Evolutionary conservation across 1,140 invertebrate genomes (phyloP).

Genomic region (Solenopsis fugax): DNA sequence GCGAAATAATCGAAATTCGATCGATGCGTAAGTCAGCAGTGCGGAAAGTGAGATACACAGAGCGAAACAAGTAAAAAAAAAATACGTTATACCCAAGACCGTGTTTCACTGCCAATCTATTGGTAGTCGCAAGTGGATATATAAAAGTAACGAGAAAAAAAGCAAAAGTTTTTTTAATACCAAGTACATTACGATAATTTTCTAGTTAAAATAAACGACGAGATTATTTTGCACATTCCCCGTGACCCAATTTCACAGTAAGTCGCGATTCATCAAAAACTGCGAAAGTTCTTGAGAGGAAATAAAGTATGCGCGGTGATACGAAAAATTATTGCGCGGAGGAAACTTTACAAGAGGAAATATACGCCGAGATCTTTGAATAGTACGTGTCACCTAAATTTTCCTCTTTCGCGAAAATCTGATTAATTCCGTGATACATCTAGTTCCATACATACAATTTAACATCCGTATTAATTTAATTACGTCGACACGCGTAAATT

Average conservation of each 20-base stretch:
- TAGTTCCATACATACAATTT: constrained; percentile 1
- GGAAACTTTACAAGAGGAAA: constrained; percentile 19
- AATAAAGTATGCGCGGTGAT: constrained; percentile 28
- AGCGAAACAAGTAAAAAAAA: constrained; percentile 35
- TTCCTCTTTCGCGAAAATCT: constrained; percentile 7
- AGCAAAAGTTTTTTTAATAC: background rate
- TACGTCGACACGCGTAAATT: background rate
- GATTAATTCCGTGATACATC: background rate
- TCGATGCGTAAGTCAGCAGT: constrained; percentile 56
- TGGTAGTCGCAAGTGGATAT: background rate
- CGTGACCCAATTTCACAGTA: constrained; percentile 61
- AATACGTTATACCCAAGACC: background rate
- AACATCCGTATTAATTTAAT: constrained; percentile 12
- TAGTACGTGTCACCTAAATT: background rate
- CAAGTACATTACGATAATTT: constrained; percentile 5
- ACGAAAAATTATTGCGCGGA: constrained; percentile 53
- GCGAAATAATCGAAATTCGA: constrained; percentile 45
- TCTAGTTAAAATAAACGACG: constrained; percentile 21
- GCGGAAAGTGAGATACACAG: constrained; percentile 71
- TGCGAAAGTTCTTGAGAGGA: background rate
- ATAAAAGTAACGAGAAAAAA: background rate
- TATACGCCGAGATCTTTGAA: constrained; percentile 40
- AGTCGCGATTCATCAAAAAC: constrained; percentile 56
- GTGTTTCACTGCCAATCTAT: background rate
- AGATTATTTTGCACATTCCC: constrained; percentile 3